Percentiles rank a stretch among this genome's conserved stretches.
Evolutionary conservation across 1,140 invertebrate species (phyloP).

Genomic region (Uloborus diversus): DNA sequence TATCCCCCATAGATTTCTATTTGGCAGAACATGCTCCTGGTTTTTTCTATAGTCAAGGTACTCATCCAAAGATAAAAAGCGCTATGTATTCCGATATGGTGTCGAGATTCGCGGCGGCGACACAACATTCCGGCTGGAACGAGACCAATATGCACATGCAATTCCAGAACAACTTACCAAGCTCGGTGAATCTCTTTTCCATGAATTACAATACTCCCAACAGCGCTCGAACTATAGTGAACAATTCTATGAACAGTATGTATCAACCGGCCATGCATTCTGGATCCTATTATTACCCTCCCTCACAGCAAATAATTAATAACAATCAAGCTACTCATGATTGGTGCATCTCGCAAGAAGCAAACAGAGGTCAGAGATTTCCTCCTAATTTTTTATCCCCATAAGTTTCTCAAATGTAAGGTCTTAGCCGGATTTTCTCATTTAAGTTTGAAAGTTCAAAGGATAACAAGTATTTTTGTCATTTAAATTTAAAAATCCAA

Average conservation of each 20-base stretch:
- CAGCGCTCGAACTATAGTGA: slow-evolving; percentile 29
- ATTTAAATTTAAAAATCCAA: too few species aligned
- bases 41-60: neutral
- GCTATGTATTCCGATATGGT: slow-evolving; percentile 23
- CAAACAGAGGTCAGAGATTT: slow-evolving; percentile 24
- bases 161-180: slow-evolving; percentile 40
- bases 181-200: slow-evolving; percentile 26
- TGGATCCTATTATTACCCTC: slow-evolving; percentile 41
- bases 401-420: slow-evolving; percentile 16
- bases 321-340: slow-evolving; percentile 18
- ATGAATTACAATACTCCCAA: slow-evolving; percentile 37
- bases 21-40: neutral
- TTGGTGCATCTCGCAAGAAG: slow-evolving; percentile 29
- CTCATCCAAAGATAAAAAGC: slow-evolving; percentile 4
- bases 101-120: slow-evolving; percentile 20
- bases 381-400: slow-evolving; percentile 2
- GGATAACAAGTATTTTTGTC: too few species aligned
- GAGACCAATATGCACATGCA: slow-evolving; percentile 20
- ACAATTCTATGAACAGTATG: slow-evolving; percentile 22
- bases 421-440: too few species aligned
- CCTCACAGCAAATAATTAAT: slow-evolving; percentile 5
- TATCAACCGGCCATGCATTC: slow-evolving; percentile 27
- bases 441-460: too few species aligned
- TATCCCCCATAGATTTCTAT: neutral
- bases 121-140: slow-evolving; percentile 24